Base-by-base conservation (phyloP, 2,888 invertebrate species). In the Netelia fuscicornis region DNA sequence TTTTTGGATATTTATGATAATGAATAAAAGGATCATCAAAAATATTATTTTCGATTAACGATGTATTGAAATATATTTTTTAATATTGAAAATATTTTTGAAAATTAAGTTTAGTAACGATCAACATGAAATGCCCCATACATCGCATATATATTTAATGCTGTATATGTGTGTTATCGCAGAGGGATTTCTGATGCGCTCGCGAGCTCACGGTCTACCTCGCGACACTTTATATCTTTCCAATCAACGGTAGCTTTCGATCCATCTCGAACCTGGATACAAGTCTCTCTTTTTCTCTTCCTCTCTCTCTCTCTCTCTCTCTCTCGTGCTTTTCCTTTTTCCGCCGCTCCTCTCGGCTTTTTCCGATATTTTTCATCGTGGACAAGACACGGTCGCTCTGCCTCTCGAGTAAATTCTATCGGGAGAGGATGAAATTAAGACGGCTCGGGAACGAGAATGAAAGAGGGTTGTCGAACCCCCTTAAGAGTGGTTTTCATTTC, bases 341-440 rank as follows among this genome's bases (percentile, higher is more conserved):
- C 67, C 42, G 37, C n/a, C 42, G 56, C 48, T 48, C 52, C 48
- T 48, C 56, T 79, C 54, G 65, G 67, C 72, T 84, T 84, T 30
- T 83, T 78, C 83, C 84, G 81, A 87, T 87, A 87, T 86, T 86
- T 87, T 86, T 86, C 82, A 83, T 86, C 81, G 82, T 67, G 70
- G 65, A 85, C 70, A 81, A 82, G 71, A 79, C 72, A 78, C 17
- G 68, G 74, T 71, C 52, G 65, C 70, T 70, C 74, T 77, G 58
- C 68, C 74, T 58, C 9, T 75, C 78, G 72, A 75, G 74, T 75
- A 79, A 82, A 70, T 65, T 75, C 71, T 68, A 82, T 85, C 64
- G 82, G 60, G 58, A 52, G 65, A 79, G 75, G 85, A 82, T 85
- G 82, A 82, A 82, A 85, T 85, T 85, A 85, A 82, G 78, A 78